Evolutionary conservation across 2,888 invertebrate species (phyloP).

Genomic region (Melinaea menophilus): DNA sequence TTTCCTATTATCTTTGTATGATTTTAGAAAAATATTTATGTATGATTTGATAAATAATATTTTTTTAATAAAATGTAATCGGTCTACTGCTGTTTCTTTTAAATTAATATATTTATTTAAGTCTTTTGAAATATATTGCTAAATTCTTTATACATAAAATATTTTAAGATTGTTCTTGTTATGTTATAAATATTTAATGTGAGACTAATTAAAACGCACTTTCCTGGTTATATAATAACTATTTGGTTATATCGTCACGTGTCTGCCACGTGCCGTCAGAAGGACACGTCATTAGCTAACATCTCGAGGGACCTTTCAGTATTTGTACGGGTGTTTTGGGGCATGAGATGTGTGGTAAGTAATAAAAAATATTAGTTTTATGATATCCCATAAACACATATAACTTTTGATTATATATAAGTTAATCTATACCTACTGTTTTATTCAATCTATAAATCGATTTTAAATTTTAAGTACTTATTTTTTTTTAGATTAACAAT

Average conservation of each 20-base stretch:
- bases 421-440: no score
- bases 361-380: conserved; percentile 10
- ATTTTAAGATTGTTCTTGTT: no score
- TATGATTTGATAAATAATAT: no score
- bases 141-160: no score
- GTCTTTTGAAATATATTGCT: no score
- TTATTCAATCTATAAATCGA: no score
- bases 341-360: conserved; percentile 18
- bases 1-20: neutral
- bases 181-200: neutral
- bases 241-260: conserved; percentile 61
- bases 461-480: no score
- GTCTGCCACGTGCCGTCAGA: conserved; percentile 60
- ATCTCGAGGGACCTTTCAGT: conserved; percentile 54
- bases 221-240: conserved; percentile 38
- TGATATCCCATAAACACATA: neutral
- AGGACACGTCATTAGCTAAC: conserved; percentile 71
- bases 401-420: no score
- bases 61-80: no score
- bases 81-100: no score
- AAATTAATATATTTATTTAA: no score
- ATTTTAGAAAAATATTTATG: neutral
- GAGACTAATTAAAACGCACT: conserved; percentile 6
- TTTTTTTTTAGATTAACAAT: no score
- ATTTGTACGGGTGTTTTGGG: conserved; percentile 40